Base-by-base conservation (phyloP, 2,113 vertebrate species). In the Oreochromis tanganicae region DNA sequence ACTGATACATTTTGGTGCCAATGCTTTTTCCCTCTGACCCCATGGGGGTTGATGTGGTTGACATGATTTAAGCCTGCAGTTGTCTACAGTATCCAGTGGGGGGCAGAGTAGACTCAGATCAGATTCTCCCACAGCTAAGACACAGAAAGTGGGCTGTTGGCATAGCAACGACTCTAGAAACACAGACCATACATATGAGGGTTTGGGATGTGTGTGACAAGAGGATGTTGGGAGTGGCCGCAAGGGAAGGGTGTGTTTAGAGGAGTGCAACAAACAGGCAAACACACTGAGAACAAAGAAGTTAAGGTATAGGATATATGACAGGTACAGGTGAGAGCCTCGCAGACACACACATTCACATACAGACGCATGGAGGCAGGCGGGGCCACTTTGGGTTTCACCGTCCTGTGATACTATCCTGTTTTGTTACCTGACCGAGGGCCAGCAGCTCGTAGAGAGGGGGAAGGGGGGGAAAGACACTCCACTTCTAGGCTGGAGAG, bases 401-500 rank as follows among this genome's bases (percentile, higher is more conserved):
- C 97, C 96, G 92, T 97, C 96, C 97, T 97, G 97, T 97, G 96
- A 97, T 97, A 97, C 95, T 97, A 97, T 97, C 96, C 96, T 96
- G 93, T 93, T 91, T 93, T 88, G 92, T 97, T 97, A 97, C 96
- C 96, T 97, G 96, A 96, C 96, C 91, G 88, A 92, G 94, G 96
- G 96, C 93, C 94, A 95, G 95, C 94, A 86, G 95, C 94, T 95
- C 93, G 93, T 88, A 93, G 95, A 94, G 92, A 87, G 93, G 90
- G 91, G 82, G 79, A 84, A 81, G 89, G 88, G 92, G 83, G 92
- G 88, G 82, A 83, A 91, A 93, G 91, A 95, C 91, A 94, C 94
- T 96, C 95, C 94, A 93, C 96, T 96, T 95, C 96, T 89, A 94
- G 95, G 95, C 96, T 96, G 96, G 94, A 96, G 96, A 96, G 96